Conservation (phyloP, 2,888 invertebrate genomes). For the Prosapia bicincta region DNA sequence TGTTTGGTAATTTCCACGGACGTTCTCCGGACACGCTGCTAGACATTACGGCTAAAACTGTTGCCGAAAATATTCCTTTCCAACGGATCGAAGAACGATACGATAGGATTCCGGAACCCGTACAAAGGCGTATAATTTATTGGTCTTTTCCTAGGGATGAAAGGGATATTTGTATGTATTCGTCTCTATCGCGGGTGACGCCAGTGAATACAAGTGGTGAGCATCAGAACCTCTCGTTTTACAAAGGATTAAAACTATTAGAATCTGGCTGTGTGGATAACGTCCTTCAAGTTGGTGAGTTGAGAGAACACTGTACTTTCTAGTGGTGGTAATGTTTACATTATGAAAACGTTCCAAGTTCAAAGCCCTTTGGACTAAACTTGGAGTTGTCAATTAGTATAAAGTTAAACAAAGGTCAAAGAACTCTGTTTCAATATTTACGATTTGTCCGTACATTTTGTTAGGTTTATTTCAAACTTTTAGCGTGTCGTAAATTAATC, state of each 20-base stretch:
- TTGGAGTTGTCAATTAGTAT: not conserved
- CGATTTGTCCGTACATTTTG: no score
- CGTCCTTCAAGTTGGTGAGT: constrained; percentile 88
- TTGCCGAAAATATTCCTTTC: constrained; percentile 81
- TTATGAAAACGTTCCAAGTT: not conserved
- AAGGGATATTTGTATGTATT: constrained; percentile 87
- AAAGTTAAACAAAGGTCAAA: not conserved
- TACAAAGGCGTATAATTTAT: constrained; percentile 81
- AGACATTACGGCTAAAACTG: constrained; percentile 79
- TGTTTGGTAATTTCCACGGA: constrained; percentile 39
- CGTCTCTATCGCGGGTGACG: constrained; percentile 63
- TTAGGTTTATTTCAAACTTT: no score
- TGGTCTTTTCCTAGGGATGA: constrained; percentile 88
- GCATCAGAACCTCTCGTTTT: constrained; percentile 79
- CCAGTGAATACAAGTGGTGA: constrained; percentile 54
- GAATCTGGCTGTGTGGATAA: constrained; percentile 79
- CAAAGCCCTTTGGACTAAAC: not conserved
- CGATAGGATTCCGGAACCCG: constrained; percentile 84
- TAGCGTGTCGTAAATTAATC: no score
- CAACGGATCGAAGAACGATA: constrained; percentile 83
- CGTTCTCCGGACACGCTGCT: constrained; percentile 65
- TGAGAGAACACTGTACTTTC: not conserved
- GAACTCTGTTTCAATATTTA: no score
- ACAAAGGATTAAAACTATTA: constrained; percentile 79
- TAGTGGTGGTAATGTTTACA: constrained; percentile 9